Evolutionary conservation across 2,797 vertebrate genomes (phyloP).

Genomic region (Gallinago nigripennis): DNA sequence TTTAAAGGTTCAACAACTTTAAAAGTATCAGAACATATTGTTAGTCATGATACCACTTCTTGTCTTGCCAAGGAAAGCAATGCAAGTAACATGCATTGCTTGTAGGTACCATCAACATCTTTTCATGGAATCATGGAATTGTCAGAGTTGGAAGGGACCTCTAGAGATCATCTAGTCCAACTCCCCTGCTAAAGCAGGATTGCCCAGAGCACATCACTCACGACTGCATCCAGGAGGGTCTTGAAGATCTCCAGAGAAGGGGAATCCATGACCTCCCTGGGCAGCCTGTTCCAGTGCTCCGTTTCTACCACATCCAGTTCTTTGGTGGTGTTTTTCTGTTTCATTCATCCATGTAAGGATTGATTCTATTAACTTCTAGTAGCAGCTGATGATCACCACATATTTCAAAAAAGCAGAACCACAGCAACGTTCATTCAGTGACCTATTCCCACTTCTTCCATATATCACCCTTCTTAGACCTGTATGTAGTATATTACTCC

Average conservation of each 20-base stretch:
- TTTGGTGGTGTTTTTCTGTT: background rate
- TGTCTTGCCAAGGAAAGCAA: background rate
- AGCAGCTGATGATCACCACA: background rate
- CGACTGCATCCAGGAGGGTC: too few species aligned
- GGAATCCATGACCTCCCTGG: too few species aligned
- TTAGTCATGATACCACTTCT: background rate
- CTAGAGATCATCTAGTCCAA: too few species aligned
- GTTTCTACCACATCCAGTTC: background rate
- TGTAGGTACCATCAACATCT: background rate
- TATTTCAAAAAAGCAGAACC: background rate
- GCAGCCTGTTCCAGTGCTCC: too few species aligned
- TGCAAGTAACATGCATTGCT: background rate
- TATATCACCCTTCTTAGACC: background rate
- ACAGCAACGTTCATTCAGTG: background rate
- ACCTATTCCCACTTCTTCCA: background rate
- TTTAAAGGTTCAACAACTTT: background rate
- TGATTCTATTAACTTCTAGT: background rate
- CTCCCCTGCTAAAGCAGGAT: too few species aligned
- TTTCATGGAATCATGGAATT: background rate
- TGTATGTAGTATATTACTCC: background rate
- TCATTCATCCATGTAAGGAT: background rate
- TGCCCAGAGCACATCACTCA: too few species aligned
- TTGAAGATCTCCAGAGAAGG: too few species aligned
- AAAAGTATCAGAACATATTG: background rate
- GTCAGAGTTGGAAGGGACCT: too few species aligned